phyloP scores from a whole-genome alignment of 92 coral and sea anemone genomes.

The Zoanthus solanderi region DNA sequence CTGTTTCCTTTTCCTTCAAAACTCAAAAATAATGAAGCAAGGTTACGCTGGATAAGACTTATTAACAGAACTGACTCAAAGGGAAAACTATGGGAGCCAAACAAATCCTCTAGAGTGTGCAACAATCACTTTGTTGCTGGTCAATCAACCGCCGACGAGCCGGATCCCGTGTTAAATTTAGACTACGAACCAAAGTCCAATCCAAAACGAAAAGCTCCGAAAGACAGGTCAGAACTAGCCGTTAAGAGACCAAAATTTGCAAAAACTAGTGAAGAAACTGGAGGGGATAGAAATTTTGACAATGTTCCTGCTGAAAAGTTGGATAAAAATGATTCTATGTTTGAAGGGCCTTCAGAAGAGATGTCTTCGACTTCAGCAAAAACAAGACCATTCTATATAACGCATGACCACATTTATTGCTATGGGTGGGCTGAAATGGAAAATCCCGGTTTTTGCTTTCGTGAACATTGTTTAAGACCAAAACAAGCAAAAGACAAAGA shows the following conservation, averaged over 20 bases:
- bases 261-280: not conserved
- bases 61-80: constrained; percentile 39
- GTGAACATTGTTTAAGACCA: not conserved
- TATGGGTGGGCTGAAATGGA: constrained; percentile 14
- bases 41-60: constrained; percentile 43
- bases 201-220: constrained; percentile 35
- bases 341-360: constrained; percentile 32
- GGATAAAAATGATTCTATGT: constrained; percentile 24
- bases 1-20: constrained; percentile 50
- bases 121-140: constrained; percentile 39
- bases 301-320: not conserved
- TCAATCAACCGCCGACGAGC: constrained; percentile 36
- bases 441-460: constrained; percentile 1
- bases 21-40: constrained; percentile 38
- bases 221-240: not conserved
- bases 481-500: not conserved
- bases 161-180: constrained; percentile 23
- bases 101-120: constrained; percentile 48
- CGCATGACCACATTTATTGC: constrained; percentile 16
- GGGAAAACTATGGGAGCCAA: constrained; percentile 26
- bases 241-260: constrained; percentile 16
- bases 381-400: not conserved
- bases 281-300: not conserved
- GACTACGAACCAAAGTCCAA: constrained; percentile 8
- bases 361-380: not conserved